Conservation (phyloP, 1,140 invertebrate genomes). For the Colletes latitarsis region DNA sequence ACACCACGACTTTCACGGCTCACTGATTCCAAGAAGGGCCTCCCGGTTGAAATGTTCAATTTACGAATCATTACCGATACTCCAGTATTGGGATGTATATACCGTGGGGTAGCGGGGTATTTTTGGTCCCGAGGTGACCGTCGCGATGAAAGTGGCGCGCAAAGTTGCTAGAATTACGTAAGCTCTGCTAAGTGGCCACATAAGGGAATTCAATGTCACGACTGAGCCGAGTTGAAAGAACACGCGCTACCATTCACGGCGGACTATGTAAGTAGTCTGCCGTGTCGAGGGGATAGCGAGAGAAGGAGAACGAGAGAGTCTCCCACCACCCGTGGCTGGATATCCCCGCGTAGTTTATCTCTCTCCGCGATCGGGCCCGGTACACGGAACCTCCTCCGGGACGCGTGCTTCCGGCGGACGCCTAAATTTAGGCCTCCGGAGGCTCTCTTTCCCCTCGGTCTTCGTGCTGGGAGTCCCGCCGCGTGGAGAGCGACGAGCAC, state of each 20-base stretch:
- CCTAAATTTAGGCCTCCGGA: conserved; percentile 72
- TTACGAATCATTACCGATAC: too few species aligned
- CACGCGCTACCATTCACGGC: conserved; percentile 47
- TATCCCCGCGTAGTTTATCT: conserved; percentile 53
- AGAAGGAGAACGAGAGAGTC: conserved; percentile 1
- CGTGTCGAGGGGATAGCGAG: conserved; percentile 21
- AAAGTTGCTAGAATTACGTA: conserved; percentile 46
- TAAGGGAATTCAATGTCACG: conserved; percentile 53
- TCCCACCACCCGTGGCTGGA: conserved; percentile 4
- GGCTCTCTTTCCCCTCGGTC: background rate
- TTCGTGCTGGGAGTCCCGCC: background rate
- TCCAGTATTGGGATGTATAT: too few species aligned
- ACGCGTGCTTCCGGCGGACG: conserved; percentile 63
- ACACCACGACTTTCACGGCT: too few species aligned
- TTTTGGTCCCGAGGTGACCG: too few species aligned
- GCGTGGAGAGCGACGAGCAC: too few species aligned
- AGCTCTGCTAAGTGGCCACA: conserved; percentile 24
- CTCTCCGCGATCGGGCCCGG: conserved; percentile 50
- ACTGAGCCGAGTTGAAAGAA: conserved; percentile 49
- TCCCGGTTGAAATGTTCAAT: too few species aligned
- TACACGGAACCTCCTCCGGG: conserved; percentile 52
- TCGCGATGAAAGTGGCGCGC: conserved; percentile 33
- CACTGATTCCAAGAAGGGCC: too few species aligned
- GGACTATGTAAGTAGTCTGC: conserved; percentile 30
- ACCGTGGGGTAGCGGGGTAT: too few species aligned